Percentiles rank a stretch among this genome's conserved stretches.
phyloP scores from a whole-genome alignment of 2,888 invertebrate species.

The Incurvaria masculella region DNA sequence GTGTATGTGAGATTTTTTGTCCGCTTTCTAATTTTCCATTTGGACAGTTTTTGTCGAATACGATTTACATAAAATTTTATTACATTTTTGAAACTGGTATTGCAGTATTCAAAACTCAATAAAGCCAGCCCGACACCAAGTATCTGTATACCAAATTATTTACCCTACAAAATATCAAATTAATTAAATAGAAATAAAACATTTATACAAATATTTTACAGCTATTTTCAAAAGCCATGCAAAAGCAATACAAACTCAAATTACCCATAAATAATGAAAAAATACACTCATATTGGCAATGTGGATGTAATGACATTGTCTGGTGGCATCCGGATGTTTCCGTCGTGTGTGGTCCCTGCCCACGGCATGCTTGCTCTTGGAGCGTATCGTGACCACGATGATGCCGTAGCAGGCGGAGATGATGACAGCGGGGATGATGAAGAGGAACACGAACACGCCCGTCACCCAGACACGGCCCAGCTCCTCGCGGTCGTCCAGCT shows the following conservation, averaged over 20 bases:
- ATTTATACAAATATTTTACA: background rate
- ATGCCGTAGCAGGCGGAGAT: conserved; percentile 89
- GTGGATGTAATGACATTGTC: conserved; percentile 35
- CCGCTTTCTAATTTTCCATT: too few relatives aligned
- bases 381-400: conserved; percentile 89
- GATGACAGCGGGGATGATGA: conserved; percentile 82
- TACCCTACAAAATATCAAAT: too few relatives aligned
- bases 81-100: too few relatives aligned
- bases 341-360: conserved; percentile 31
- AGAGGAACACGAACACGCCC: conserved; percentile 74
- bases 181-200: too few relatives aligned
- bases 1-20: too few relatives aligned
- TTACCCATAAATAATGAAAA: background rate
- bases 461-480: conserved; percentile 71
- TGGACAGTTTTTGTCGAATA: too few relatives aligned
- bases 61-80: too few relatives aligned
- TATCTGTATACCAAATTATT: too few relatives aligned
- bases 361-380: conserved; percentile 65
- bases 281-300: background rate
- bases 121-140: too few relatives aligned
- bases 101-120: too few relatives aligned
- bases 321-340: conserved; percentile 22
- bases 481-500: conserved; percentile 62
- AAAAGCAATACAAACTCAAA: background rate
- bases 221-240: background rate